Conservation (phyloP, 2,888 invertebrate genomes). For the Xanthorhoe spadicearia region DNA sequence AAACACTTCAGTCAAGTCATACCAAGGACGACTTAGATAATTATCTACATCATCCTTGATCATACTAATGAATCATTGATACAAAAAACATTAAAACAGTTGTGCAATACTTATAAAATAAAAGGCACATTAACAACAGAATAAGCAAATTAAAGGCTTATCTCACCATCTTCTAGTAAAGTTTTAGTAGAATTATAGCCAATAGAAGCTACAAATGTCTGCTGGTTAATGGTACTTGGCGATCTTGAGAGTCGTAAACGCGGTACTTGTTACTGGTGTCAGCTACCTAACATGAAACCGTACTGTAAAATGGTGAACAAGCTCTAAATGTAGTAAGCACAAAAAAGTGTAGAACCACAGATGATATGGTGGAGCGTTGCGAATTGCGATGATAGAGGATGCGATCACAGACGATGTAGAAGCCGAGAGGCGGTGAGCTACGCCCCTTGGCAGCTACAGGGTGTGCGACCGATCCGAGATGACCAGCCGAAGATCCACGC, state of each 20-base stretch:
- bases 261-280: too few species aligned
- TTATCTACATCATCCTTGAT: too few species aligned
- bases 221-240: too few species aligned
- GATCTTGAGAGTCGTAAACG: too few species aligned
- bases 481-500: constrained; percentile 22
- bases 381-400: constrained; percentile 45
- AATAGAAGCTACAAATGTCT: too few species aligned
- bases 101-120: not conserved
- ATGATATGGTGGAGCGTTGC: constrained; percentile 41
- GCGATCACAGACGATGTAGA: constrained; percentile 73
- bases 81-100: not conserved
- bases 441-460: constrained; percentile 85
- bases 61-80: too few species aligned
- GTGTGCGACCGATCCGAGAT: constrained; percentile 61
- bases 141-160: not conserved
- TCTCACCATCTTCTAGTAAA: too few species aligned
- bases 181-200: too few species aligned
- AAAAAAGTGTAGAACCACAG: constrained; percentile 45
- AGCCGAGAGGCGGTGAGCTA: constrained; percentile 69
- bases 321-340: constrained; percentile 42
- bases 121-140: not conserved
- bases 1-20: too few species aligned
- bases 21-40: too few species aligned
- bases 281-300: not conserved
- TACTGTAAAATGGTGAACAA: not conserved